Evolutionary conservation across 2,797 vertebrate genomes (phyloP), one percentile per base, ranked within the genome.

Genomic region (Enteromius fasciolatus): DNA sequence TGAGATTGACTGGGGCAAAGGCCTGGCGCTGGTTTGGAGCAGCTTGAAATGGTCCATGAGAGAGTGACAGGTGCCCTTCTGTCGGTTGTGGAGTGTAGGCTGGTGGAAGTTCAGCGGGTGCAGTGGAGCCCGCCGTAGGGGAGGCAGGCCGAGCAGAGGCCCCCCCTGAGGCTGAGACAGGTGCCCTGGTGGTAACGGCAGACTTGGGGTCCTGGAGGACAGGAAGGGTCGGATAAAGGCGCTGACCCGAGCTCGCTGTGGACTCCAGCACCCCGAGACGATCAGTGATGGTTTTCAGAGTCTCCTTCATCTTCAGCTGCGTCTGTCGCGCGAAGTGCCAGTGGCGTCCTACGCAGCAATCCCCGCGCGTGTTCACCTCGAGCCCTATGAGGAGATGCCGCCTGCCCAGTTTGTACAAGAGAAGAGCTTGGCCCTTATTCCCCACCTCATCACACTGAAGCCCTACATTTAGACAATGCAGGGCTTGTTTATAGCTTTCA

Each of bases 281-380:
- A 72, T 90, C 14, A 0, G 73, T 89, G 46, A 98, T 93, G 0
- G 93, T 96, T 76, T 78, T 91, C 20, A 97, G 88, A 0, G 95
- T 96, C 78, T 95, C 93, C 59, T 85, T 93, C 96, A 98, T 98
- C 89, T 94, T 96, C 87, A 93, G 91, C 9, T 98, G 97, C 89
- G 97, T 95, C 89, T 95, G 92, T 78, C 95, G 93, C 63, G 95
- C 96, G 1, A 85, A 90, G 54, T 97, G 95, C 97, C 96, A 97
- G 10, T 50, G 81, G 2, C 91, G 75, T 14, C 96, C 96, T 0
- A 69, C 78, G 18, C 93, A 93, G 0, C 86, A 81, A 8, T 91
- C 88, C 4, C 93, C 94, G 0, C 87, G 69, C 0, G 92, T 92
- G 5, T 94, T 90, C 70, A 98, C 85, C 23, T 90, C 92, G 63